Percentiles rank a stretch among this genome's conserved stretches.
Evolutionary conservation across 2,797 vertebrate genomes (phyloP).

Genomic region (Menidia menidia): DNA sequence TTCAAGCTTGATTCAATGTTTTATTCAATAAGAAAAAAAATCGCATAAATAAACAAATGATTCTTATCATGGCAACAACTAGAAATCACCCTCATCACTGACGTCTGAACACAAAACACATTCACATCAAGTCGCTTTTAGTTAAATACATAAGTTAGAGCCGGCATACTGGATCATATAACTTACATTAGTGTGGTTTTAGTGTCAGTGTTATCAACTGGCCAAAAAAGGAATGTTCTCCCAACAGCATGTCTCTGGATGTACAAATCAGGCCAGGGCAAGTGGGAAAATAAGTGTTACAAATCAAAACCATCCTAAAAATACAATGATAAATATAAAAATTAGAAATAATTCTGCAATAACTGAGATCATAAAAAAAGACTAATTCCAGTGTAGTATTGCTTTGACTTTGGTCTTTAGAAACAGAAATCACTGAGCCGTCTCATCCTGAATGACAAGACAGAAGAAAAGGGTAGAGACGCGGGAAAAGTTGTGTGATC

Average conservation of each 20-base stretch:
- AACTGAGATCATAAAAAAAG: slow-evolving; percentile 36
- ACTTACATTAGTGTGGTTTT: slow-evolving; percentile 42
- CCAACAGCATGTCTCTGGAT: slow-evolving; percentile 46
- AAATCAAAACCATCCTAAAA: slow-evolving; percentile 55
- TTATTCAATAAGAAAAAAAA: slow-evolving; percentile 70
- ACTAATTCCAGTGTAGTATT: slow-evolving; percentile 67
- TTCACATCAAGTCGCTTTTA: slow-evolving; percentile 58
- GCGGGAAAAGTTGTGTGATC: background rate
- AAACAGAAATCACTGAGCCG: slow-evolving; percentile 13
- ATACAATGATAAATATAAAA: slow-evolving; percentile 76
- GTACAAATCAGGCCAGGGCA: slow-evolving; percentile 41
- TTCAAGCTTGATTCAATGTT: slow-evolving; percentile 56
- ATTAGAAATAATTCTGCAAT: slow-evolving; percentile 57
- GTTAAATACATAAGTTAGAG: slow-evolving; percentile 76
- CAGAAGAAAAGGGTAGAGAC: background rate
- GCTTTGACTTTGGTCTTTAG: slow-evolving; percentile 60
- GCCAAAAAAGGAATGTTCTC: slow-evolving; percentile 31
- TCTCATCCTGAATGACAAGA: background rate
- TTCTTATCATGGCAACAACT: slow-evolving; percentile 24
- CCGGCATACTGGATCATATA: slow-evolving; percentile 35
- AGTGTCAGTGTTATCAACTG: slow-evolving; percentile 37
- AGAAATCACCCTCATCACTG: slow-evolving; percentile 30
- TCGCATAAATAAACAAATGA: slow-evolving; percentile 65
- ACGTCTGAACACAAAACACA: slow-evolving; percentile 35
- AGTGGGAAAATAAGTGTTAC: slow-evolving; percentile 59